Percentiles rank a stretch among this genome's conserved stretches.
Conservation (phyloP, 1,140 invertebrate species). For the Diabrotica virgifera region DNA sequence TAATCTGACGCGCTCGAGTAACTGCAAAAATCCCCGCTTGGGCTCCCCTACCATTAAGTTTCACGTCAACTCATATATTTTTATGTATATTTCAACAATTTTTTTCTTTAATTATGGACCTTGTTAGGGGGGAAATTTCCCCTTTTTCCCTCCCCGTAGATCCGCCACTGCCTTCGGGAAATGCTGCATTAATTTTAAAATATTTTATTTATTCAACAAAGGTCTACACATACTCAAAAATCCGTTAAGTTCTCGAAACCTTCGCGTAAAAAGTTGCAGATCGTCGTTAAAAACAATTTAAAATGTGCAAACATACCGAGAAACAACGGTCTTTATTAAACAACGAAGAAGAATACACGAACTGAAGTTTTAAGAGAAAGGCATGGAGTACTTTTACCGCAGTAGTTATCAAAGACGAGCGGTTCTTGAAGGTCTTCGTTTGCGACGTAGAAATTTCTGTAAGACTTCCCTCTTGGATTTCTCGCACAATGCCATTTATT, state of each 20-base stretch:
- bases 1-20: no score
- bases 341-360: not conserved
- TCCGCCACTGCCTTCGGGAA: no score
- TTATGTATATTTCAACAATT: no score
- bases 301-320: slow-evolving; percentile 1
- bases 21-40: no score
- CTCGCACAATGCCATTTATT: not conserved
- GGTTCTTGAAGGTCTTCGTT: not conserved
- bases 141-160: no score
- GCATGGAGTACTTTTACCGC: not conserved
- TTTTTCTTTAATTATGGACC: no score
- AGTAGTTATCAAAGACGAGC: not conserved
- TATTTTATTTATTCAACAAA: no score
- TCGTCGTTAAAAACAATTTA: not conserved
- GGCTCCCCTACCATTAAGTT: no score
- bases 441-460: not conserved
- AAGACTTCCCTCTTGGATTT: not conserved
- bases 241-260: not conserved
- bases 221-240: not conserved
- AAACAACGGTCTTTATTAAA: not conserved
- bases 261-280: not conserved
- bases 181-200: no score
- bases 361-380: not conserved
- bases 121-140: no score
- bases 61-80: no score